A percentile compares a stretch with the other conserved stretches of the same genome.
These are phyloP conservation scores for Equus przewalskii DNA, from an alignment of 2,113 vertebrate species.

Conservation along the genomic window DNA sequence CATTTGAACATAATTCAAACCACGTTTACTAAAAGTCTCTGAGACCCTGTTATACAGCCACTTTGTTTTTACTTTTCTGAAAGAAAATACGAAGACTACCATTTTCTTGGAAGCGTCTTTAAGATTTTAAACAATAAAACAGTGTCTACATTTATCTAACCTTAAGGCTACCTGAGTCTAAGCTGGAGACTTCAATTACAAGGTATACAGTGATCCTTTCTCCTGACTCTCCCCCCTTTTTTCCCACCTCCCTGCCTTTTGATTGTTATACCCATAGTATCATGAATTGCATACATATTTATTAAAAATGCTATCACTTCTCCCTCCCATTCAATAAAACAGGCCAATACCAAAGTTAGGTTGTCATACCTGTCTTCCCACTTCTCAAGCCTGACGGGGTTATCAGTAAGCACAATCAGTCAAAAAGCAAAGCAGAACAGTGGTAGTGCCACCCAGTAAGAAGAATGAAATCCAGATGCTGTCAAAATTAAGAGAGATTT, in stretches of 20 bases:
- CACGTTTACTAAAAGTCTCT: conserved; percentile 9
- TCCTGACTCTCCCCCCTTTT: neutral
- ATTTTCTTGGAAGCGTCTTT: neutral
- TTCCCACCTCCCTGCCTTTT: neutral
- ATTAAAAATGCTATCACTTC: neutral
- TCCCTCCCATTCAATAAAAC: neutral
- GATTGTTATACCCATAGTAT: neutral
- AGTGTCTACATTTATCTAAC: neutral
- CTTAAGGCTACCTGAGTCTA: neutral
- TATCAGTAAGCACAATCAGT: neutral
- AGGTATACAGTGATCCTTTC: neutral
- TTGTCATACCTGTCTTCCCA: neutral
- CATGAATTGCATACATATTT: neutral
- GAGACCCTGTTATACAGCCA: neutral
- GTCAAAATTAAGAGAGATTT: conserved; percentile 23
- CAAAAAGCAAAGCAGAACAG: neutral
- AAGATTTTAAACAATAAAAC: neutral
- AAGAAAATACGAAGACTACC: conserved; percentile 13
- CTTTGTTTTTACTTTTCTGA: conserved; percentile 5
- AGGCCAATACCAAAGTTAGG: neutral
- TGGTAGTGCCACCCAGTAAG: neutral
- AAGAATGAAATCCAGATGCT: conserved; percentile 50
- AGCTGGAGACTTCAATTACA: neutral
- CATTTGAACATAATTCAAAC: conserved; percentile 43
- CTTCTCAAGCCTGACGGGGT: neutral